A percentile compares a stretch with the other conserved stretches of the same genome.
phyloP scores from a whole-genome alignment of 2,888 invertebrate genomes.

The Kuschelorhynchus macadamiae region DNA sequence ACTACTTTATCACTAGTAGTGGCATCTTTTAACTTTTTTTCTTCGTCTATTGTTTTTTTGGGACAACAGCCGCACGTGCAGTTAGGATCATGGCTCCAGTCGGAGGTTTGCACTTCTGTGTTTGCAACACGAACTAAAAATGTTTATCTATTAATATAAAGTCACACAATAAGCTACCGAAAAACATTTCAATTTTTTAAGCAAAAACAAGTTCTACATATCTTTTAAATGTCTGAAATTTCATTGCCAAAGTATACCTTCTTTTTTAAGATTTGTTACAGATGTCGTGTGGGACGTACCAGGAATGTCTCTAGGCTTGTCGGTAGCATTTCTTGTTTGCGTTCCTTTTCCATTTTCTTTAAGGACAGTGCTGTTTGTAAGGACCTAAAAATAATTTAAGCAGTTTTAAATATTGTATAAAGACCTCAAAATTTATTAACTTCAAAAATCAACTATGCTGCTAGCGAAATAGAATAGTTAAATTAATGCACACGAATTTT shows the following conservation, averaged over 20 bases:
- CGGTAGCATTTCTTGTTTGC: background rate
- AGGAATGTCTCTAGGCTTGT: conserved; percentile 6
- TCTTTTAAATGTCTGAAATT: too few species aligned
- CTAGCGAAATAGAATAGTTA: too few species aligned
- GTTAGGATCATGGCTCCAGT: conserved; percentile 13
- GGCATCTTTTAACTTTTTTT: conserved; percentile 12
- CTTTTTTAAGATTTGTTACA: conserved; percentile 1
- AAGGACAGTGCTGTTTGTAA: background rate
- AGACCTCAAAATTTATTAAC: too few species aligned
- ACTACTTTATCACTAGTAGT: conserved; percentile 21
- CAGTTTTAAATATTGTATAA: background rate
- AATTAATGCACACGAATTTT: too few species aligned
- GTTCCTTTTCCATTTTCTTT: conserved; percentile 14
- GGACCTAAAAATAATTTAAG: background rate
- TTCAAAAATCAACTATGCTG: too few species aligned
- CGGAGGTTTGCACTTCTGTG: conserved; percentile 26
- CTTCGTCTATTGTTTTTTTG: conserved; percentile 1
- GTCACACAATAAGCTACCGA: too few species aligned
- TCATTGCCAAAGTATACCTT: background rate
- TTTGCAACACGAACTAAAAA: background rate
- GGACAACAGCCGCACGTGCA: conserved; percentile 33
- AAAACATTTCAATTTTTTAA: too few species aligned
- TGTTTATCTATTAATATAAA: background rate
- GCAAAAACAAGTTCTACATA: too few species aligned
- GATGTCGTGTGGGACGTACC: background rate